These are phyloP conservation scores for Lacanobia oleracea DNA, from an alignment of 2,888 invertebrate genomes.

Conservation along the genomic window DNA sequence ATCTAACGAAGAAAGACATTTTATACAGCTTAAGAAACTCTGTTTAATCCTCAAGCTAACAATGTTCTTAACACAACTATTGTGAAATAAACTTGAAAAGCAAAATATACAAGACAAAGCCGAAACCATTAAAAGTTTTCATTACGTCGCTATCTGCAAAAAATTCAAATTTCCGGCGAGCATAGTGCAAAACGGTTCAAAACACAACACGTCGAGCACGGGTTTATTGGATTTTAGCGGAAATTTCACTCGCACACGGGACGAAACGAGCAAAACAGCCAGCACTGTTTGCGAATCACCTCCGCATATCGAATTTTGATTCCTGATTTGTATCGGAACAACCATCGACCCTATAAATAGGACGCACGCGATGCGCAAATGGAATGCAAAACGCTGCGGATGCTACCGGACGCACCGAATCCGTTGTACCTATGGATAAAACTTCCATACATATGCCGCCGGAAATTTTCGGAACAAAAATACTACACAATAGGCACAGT, in stretches of 20 bases:
- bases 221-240: constrained; percentile 88
- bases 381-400: constrained; percentile 77
- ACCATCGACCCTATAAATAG: constrained; percentile 68
- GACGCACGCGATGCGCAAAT: constrained; percentile 76
- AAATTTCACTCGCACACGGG: constrained; percentile 81
- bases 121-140: constrained; percentile 45
- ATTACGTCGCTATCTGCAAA: constrained; percentile 61
- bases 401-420: constrained; percentile 64
- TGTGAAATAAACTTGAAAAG: constrained; percentile 26
- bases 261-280: constrained; percentile 77
- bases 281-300: constrained; percentile 82
- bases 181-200: constrained; percentile 60
- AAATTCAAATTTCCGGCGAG: constrained; percentile 68
- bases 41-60: constrained; percentile 23
- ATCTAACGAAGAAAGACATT: constrained; percentile 25
- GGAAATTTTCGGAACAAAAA: constrained; percentile 49
- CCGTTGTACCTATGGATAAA: constrained; percentile 48
- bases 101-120: constrained; percentile 14
- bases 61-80: constrained; percentile 31
- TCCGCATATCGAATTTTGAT: constrained; percentile 85
- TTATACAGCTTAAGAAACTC: constrained; percentile 16
- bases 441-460: constrained; percentile 42
- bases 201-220: constrained; percentile 71
- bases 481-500: constrained; percentile 43
- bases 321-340: constrained; percentile 81